A percentile compares a stretch with the other conserved stretches of the same genome.
Conservation (phyloP, 2,888 invertebrate species). For the Caenorhabditis sinica region DNA sequence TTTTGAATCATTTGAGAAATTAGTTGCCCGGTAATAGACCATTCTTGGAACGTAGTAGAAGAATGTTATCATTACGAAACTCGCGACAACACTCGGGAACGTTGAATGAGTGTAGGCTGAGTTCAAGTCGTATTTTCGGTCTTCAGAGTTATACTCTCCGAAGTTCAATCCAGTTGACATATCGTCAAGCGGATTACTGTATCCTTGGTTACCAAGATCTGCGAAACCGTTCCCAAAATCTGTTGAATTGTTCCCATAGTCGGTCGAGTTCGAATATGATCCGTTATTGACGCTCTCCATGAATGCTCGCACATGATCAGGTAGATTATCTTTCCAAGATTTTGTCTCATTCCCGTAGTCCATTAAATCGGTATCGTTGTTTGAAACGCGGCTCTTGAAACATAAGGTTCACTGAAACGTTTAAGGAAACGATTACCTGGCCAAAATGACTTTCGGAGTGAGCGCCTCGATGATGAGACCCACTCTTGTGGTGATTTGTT, state of each 20-base stretch:
- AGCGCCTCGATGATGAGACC: background rate
- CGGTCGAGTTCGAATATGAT: background rate
- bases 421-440: no score
- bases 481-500: no score
- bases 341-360: background rate
- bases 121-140: background rate
- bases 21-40: constrained; percentile 25
- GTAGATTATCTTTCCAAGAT: background rate
- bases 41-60: constrained; percentile 50
- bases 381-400: background rate
- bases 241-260: background rate
- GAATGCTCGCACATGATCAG: background rate
- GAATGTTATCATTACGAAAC: constrained; percentile 28
- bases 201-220: background rate
- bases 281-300: background rate
- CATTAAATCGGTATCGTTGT: background rate
- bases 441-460: background rate
- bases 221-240: background rate
- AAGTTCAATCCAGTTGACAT: background rate
- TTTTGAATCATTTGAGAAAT: constrained; percentile 16
- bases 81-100: background rate
- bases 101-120: background rate
- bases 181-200: background rate
- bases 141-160: no score
- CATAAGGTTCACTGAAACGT: background rate